Conservation (phyloP, 2,113 vertebrate species). For the Arenaria interpres region DNA sequence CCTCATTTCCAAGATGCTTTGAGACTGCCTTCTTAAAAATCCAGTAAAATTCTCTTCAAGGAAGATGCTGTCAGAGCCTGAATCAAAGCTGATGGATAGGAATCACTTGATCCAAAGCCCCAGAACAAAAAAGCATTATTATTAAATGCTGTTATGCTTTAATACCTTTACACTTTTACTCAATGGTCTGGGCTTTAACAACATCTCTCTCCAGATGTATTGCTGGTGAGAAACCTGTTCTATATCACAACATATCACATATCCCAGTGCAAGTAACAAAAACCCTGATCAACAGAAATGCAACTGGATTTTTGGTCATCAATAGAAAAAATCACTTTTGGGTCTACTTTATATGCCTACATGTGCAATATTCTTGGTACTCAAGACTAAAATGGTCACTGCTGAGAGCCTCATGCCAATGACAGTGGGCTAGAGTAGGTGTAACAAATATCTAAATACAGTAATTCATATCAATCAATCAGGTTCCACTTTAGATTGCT, state of each 20-base stretch:
- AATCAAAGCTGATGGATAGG: background rate
- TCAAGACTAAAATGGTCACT: background rate
- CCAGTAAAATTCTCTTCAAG: background rate
- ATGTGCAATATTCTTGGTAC: background rate
- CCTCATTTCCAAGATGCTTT: background rate
- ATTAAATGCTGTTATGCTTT: background rate
- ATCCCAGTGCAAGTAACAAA: background rate
- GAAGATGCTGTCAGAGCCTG: background rate
- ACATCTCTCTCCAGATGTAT: background rate
- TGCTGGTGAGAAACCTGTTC: background rate
- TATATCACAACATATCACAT: background rate
- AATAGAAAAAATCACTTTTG: background rate
- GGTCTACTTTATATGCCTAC: background rate
- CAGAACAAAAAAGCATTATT: background rate
- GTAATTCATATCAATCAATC: background rate
- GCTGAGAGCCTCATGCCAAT: background rate
- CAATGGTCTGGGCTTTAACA: background rate
- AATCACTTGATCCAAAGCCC: background rate
- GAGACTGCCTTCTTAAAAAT: background rate
- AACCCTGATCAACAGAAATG: background rate
- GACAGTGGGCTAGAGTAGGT: background rate
- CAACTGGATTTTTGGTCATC: background rate
- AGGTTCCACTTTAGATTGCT: background rate
- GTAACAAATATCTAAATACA: background rate
- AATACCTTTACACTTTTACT: background rate